Evolutionary conservation across 53 echinoderm and acorn worm genomes (phyloP).

Genomic region (Echinarachnius parma): DNA sequence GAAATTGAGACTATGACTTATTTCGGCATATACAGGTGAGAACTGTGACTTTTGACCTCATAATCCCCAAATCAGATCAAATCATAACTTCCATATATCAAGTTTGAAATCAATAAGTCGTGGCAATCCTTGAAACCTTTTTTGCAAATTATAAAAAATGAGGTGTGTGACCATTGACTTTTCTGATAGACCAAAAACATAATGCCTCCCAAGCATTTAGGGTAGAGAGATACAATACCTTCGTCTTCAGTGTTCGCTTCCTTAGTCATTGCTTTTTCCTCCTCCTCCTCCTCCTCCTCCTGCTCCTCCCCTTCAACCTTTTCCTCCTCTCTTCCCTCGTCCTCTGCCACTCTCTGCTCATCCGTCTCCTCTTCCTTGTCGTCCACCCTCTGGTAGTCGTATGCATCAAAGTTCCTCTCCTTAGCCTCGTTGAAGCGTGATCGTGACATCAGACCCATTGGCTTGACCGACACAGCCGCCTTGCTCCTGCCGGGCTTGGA

Average conservation of each 20-base stretch:
- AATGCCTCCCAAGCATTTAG: no score
- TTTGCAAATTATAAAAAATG: no score
- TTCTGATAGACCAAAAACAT: no score
- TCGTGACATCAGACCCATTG: conserved; percentile 57
- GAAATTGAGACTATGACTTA: no score
- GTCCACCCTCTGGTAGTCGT: conserved; percentile 67
- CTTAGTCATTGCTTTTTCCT: conserved; percentile 5
- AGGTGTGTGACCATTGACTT: no score
- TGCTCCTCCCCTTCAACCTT: conserved; percentile 1
- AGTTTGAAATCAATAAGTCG: no score
- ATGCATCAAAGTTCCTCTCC: conserved; percentile 77
- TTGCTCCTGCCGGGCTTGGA: conserved; percentile 3
- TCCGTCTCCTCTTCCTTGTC: conserved; percentile 1
- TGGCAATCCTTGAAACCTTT: no score
- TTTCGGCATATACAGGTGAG: no score
- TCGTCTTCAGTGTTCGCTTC: conserved; percentile 8
- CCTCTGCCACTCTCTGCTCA: background rate
- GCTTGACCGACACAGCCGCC: conserved; percentile 17
- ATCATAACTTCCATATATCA: no score
- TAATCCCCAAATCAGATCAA: no score
- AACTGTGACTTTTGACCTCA: no score
- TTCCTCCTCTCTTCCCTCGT: conserved; percentile 41
- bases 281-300: background rate
- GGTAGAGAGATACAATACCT: no score
- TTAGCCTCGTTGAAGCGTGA: conserved; percentile 59